Percentiles rank a stretch among this genome's conserved stretches.
phyloP scores from a whole-genome alignment of 2,888 invertebrate species.

The Cephonodes hylas region DNA sequence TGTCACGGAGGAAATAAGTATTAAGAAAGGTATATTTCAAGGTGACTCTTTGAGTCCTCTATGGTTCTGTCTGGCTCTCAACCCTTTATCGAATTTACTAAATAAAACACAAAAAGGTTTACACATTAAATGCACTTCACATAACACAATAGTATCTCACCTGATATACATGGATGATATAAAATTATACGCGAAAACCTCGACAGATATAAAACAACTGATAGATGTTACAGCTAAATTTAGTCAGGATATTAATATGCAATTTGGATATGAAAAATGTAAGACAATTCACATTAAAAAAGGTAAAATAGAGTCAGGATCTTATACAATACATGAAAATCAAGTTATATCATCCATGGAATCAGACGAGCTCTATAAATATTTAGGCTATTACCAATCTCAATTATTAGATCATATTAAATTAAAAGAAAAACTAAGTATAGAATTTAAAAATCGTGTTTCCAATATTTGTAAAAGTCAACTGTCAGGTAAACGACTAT shows the following conservation, averaged over 20 bases:
- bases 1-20: too few species aligned
- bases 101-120: too few species aligned
- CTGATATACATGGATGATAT: not conserved
- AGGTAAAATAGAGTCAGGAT: not conserved
- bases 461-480: not conserved
- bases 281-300: not conserved
- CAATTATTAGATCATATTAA: not conserved
- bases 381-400: not conserved
- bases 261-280: not conserved
- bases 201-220: not conserved
- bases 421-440: not conserved
- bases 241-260: not conserved
- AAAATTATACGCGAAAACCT: too few species aligned
- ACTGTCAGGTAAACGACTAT: too few species aligned
- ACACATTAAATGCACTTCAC: not conserved
- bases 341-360: not conserved
- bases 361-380: not conserved
- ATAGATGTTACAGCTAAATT: not conserved
- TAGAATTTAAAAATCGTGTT: not conserved
- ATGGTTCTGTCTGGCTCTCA: too few species aligned
- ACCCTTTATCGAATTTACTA: too few species aligned
- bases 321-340: not conserved
- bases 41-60: too few species aligned
- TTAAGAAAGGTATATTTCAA: too few species aligned
- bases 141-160: too few species aligned